These are phyloP conservation scores for Recurvirostra avosetta DNA, from an alignment of 2,113 vertebrate species.

Conservation along the genomic window DNA sequence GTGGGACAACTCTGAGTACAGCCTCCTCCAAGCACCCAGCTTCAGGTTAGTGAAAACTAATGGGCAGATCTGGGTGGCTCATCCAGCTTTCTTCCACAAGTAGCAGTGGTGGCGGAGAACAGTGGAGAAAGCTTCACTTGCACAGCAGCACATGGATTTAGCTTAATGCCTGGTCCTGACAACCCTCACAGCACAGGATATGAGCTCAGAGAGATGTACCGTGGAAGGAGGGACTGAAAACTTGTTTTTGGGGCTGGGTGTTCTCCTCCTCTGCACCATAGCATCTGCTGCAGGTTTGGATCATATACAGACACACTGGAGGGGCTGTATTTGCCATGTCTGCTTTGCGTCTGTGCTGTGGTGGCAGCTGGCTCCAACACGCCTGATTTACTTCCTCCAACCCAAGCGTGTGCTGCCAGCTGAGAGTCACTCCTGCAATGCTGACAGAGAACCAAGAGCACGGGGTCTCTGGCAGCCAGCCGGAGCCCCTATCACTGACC, in stretches of 20 bases:
- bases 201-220: accelerated
- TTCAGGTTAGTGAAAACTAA: not conserved
- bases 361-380: not conserved
- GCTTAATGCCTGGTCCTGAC: not conserved
- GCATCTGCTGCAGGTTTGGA: not conserved
- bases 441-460: not conserved
- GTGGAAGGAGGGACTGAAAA: not conserved
- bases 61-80: not conserved
- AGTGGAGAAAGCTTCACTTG: not conserved
- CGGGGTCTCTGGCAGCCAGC: not conserved
- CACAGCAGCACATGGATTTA: not conserved
- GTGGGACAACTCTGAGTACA: not conserved
- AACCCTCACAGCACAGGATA: not conserved
- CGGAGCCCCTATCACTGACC: not conserved
- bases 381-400: not conserved
- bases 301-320: not conserved
- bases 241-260: not conserved
- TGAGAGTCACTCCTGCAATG: not conserved
- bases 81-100: not conserved
- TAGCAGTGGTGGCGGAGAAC: not conserved
- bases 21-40: not conserved
- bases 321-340: not conserved
- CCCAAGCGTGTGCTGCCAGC: not conserved
- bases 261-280: not conserved
- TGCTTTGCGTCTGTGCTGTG: not conserved